Conservation (phyloP, 2,797 vertebrate species). For the Lithobates sylvaticus region DNA sequence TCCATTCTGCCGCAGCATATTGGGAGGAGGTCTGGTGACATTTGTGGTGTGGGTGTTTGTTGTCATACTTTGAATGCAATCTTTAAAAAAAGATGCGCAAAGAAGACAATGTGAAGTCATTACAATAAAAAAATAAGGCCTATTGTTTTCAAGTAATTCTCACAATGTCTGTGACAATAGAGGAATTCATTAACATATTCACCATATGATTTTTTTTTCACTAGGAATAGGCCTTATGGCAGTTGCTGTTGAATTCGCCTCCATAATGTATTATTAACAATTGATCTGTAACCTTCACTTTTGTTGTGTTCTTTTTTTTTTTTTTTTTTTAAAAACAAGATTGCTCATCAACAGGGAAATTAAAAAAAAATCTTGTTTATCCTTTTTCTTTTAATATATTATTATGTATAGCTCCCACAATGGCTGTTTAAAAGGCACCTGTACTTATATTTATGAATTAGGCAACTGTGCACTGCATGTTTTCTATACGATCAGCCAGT, state of each 20-base stretch:
- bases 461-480: no score
- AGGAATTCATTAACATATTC: background rate
- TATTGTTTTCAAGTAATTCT: constrained; percentile 28
- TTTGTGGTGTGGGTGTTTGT: constrained; percentile 72
- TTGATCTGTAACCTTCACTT: constrained; percentile 10
- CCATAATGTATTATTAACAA: constrained; percentile 34
- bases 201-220: constrained; percentile 7
- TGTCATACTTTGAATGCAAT: constrained; percentile 65
- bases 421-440: constrained; percentile 2
- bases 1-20: constrained; percentile 74
- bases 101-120: background rate
- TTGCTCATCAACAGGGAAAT: no score
- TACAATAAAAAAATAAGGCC: background rate
- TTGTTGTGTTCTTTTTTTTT: background rate
- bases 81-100: constrained; percentile 21
- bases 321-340: no score
- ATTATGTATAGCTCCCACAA: constrained; percentile 17
- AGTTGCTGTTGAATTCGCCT: background rate
- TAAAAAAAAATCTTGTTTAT: no score
- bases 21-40: constrained; percentile 74
- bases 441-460: no score
- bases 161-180: constrained; percentile 12
- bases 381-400: constrained; percentile 31
- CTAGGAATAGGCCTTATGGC: constrained; percentile 17
- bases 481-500: no score